Evolutionary conservation across 2,797 vertebrate genomes (phyloP), one percentile per base, ranked within the genome.

Genomic region (Pseudomugil tenellus): DNA sequence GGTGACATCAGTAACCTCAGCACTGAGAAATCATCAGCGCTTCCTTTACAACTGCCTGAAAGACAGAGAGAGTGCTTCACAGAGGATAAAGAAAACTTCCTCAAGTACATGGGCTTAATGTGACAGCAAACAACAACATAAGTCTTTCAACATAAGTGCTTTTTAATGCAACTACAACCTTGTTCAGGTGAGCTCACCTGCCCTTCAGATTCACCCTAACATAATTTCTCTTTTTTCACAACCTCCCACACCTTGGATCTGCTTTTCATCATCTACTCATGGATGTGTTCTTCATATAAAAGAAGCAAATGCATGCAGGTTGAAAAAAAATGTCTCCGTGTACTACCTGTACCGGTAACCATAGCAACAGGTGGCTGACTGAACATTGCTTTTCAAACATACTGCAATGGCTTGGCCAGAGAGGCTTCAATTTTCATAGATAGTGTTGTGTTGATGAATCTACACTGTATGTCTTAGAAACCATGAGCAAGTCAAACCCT

Each of bases 341-440:
- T 64, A 85, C 69, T 77, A 80, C 69, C 60, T 74, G 83, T 79
- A 69, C 71, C 55, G 75, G 89, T 89, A 83, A 84, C 89, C 85
- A 90, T 92, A 85, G 91, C 76, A 90, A 92, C 89, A 89, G 65
- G 59, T 89, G 73, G 58, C 74, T 73, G 70, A 64, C 69, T 72
- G 67, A 79, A 62, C 21, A 32, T 60, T 71, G 53, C 72, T 80
- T 80, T 84, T 76, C 52, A 80, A 80, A 85, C 58, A 72, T 68
- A 70, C 70, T 78, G 68, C 72, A 69, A 13, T 57, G 51, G 60
- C 58, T 81, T 76, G 54, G 75, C 23, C 48, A 23, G 72, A 54
- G 52, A 60, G 74, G 55, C 35, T 72, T 59, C 8, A 13, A 78
- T 79, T 80, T 79, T 60, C 25, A 72, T 56, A 41, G 61, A 63